Conservation (phyloP, 2,113 vertebrate genomes). For the Mobula birostris region DNA sequence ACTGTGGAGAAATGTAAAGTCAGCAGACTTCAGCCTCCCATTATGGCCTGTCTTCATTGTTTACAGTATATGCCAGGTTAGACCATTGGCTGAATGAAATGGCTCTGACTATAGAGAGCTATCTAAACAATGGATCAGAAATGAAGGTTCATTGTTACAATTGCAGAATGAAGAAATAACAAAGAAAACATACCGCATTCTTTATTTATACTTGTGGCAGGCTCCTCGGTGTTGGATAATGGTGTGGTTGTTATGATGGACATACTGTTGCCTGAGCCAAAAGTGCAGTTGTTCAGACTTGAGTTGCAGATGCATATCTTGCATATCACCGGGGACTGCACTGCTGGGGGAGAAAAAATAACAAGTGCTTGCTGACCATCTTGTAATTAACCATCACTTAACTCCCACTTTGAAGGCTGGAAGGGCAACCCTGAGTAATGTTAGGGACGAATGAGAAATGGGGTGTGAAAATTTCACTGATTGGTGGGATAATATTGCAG, state of each 20-base stretch:
- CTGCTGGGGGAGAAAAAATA: not conserved
- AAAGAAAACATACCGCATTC: not conserved
- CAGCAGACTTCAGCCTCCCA: no score
- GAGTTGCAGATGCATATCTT: slow-evolving; percentile 28
- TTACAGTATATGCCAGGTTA: not conserved
- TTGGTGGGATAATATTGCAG: not conserved
- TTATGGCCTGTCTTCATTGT: no score
- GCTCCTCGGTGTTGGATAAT: not conserved
- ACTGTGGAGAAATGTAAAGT: no score
- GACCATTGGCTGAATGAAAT: not conserved
- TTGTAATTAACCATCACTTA: not conserved
- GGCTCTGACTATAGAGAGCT: not conserved
- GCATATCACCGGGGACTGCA: not conserved
- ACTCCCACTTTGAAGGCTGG: not conserved
- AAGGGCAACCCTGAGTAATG: not conserved
- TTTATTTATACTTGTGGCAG: not conserved
- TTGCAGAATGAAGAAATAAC: not conserved
- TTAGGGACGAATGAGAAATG: not conserved
- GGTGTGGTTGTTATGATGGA: not conserved
- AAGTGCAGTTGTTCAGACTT: not conserved
- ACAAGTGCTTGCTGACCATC: not conserved
- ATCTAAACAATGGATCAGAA: not conserved
- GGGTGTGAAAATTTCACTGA: not conserved
- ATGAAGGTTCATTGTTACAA: not conserved
- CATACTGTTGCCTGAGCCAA: not conserved